Percentiles rank a stretch among this genome's conserved stretches.
Conservation (phyloP, 1,140 invertebrate genomes). For the Listronotus bonariensis region DNA sequence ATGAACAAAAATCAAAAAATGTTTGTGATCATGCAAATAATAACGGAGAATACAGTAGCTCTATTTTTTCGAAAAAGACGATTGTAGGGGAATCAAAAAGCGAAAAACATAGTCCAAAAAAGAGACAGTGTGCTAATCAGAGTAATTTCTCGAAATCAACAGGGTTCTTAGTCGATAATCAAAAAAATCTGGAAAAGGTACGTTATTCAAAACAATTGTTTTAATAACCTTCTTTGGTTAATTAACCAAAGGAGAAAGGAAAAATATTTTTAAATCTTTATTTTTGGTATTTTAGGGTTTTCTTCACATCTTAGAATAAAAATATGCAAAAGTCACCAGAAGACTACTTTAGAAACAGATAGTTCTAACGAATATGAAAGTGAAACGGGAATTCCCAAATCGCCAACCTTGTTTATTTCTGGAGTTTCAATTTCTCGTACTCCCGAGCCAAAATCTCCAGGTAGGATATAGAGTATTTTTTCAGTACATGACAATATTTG, state of each 20-base stretch:
- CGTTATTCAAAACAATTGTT: too few species aligned
- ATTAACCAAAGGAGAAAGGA: background rate
- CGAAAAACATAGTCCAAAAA: conserved; percentile 51
- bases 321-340: conserved; percentile 47
- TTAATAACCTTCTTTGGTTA: background rate
- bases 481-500: too few species aligned
- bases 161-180: conserved; percentile 48
- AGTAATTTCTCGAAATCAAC: conserved; percentile 51
- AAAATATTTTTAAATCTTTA: too few species aligned
- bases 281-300: conserved; percentile 19
- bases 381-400: conserved; percentile 64
- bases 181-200: conserved; percentile 41
- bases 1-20: conserved; percentile 45
- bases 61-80: conserved; percentile 26
- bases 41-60: conserved; percentile 1
- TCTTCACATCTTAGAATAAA: conserved; percentile 51
- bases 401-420: conserved; percentile 63
- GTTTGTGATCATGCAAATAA: conserved; percentile 38
- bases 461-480: conserved; percentile 24
- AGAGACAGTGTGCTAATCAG: conserved; percentile 38
- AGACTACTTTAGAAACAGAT: conserved; percentile 56
- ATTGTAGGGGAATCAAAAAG: conserved; percentile 40
- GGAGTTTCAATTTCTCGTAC: conserved; percentile 66
- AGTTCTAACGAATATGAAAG: conserved; percentile 64
- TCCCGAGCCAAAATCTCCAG: conserved; percentile 59